These are phyloP conservation scores for Vanacampus margaritifer DNA, from an alignment of 2,113 vertebrate genomes.

Conservation along the genomic window DNA sequence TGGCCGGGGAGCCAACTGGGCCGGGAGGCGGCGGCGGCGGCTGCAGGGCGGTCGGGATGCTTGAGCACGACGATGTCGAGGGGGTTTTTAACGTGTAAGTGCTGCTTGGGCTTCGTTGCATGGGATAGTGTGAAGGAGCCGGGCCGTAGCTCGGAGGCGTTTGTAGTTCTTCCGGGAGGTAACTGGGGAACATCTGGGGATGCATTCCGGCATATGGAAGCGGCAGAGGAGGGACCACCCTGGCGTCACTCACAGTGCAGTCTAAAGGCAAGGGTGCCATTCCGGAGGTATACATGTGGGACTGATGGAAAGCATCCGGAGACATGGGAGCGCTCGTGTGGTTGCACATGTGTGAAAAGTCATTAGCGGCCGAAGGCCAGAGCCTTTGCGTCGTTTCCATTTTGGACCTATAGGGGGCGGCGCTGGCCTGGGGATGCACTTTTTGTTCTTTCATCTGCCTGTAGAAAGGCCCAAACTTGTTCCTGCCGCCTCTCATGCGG, in stretches of 20 bases:
- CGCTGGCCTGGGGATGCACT: constrained; percentile 34
- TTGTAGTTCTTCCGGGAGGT: constrained; percentile 54
- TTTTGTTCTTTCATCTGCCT: constrained; percentile 73
- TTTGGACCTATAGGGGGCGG: constrained; percentile 62
- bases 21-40: not conserved
- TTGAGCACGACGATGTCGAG: constrained; percentile 26
- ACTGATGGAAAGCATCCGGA: constrained; percentile 52
- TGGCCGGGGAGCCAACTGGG: constrained; percentile 7
- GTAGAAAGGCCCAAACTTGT: constrained; percentile 78
- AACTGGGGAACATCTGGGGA: constrained; percentile 39
- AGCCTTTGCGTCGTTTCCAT: constrained; percentile 55
- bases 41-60: constrained; percentile 6
- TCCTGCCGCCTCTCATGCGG: constrained; percentile 78
- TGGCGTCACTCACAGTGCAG: constrained; percentile 42
- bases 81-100: constrained; percentile 35
- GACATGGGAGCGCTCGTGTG: constrained; percentile 25
- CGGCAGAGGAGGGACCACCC: constrained; percentile 35
- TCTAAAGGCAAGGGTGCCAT: constrained; percentile 47
- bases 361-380: constrained; percentile 27
- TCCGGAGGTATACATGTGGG: constrained; percentile 43
- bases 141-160: constrained; percentile 35
- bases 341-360: constrained; percentile 44
- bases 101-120: constrained; percentile 13
- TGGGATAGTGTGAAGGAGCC: constrained; percentile 18
- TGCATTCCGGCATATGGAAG: constrained; percentile 52